Evolutionary conservation across 30 jellyfish, hydroid and myxozoan species (phyloP).

Genomic region (Pelagia noctiluca): DNA sequence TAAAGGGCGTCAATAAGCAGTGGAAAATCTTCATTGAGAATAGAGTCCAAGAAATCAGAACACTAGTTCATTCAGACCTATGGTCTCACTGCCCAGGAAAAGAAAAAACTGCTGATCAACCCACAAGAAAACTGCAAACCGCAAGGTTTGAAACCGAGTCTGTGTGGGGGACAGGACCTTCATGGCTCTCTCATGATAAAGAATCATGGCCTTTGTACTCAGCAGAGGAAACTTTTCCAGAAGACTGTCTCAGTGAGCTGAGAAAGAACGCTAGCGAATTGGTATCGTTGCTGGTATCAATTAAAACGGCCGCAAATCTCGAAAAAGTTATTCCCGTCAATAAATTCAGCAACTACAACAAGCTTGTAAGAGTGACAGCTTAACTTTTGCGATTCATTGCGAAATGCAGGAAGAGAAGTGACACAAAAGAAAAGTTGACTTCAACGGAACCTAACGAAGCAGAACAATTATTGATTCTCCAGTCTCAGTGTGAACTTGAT

Average conservation of each 20-base stretch:
- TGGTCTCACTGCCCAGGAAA: constrained; percentile 62
- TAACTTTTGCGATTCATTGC: constrained; percentile 30
- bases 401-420: not conserved
- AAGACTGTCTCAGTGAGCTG: no score
- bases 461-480: not conserved
- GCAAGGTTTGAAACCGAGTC: no score
- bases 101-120: no score
- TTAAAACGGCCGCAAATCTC: no score
- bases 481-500: not conserved
- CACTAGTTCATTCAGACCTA: constrained; percentile 4
- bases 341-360: constrained; percentile 16
- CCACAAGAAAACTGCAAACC: not conserved
- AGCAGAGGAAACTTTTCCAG: no score
- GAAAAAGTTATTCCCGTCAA: not conserved
- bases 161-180: no score
- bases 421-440: not conserved
- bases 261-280: no score
- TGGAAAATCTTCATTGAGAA: constrained; percentile 48
- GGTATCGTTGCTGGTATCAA: no score
- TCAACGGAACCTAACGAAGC: constrained; percentile 19
- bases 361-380: constrained; percentile 6
- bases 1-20: constrained; percentile 30
- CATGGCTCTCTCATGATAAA: no score
- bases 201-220: no score
- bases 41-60: constrained; percentile 52